A percentile compares a stretch with the other conserved stretches of the same genome.
phyloP scores from a whole-genome alignment of 2,797 vertebrate species.

The Microctenopoma steveboyesi region DNA sequence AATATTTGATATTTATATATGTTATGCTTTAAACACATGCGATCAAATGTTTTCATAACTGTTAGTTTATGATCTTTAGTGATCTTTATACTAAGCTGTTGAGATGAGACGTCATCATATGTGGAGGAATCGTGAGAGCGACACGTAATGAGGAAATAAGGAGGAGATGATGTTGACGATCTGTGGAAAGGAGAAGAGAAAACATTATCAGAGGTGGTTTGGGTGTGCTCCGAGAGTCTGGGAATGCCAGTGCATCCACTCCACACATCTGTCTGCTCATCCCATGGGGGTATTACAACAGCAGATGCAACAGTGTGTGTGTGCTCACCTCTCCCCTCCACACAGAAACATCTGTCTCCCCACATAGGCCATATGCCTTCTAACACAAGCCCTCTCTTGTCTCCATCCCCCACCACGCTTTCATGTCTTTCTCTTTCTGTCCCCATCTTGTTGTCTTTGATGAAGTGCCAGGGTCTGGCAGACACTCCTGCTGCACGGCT shows the following conservation, averaged over 20 bases:
- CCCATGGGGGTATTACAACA: conserved; percentile 36
- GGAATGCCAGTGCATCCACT: conserved; percentile 35
- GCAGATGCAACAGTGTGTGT: conserved; percentile 47
- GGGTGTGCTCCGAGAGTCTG: conserved; percentile 40
- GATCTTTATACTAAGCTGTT: too few species aligned
- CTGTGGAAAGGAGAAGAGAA: conserved; percentile 29
- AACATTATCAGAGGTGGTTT: conserved; percentile 45
- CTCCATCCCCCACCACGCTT: conserved; percentile 56
- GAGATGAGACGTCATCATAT: neutral
- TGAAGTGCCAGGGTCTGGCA: conserved; percentile 70
- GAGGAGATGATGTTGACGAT: conserved; percentile 33
- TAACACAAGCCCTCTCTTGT: conserved; percentile 53
- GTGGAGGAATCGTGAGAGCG: conserved; percentile 8
- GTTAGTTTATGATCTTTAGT: too few species aligned
- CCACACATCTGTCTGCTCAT: conserved; percentile 61
- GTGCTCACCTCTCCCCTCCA: conserved; percentile 57
- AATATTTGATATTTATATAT: too few species aligned
- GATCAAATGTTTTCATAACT: too few species aligned
- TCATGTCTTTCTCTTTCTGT: conserved; percentile 72
- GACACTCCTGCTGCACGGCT: conserved; percentile 44
- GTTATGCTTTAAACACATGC: too few species aligned
- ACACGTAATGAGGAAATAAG: conserved; percentile 26
- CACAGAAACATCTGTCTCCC: conserved; percentile 72
- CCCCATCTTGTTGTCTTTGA: conserved; percentile 69
- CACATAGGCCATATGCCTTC: conserved; percentile 65